These are phyloP conservation scores for Bacillus rossius DNA, from an alignment of 1,140 invertebrate genomes.

Conservation along the genomic window DNA sequence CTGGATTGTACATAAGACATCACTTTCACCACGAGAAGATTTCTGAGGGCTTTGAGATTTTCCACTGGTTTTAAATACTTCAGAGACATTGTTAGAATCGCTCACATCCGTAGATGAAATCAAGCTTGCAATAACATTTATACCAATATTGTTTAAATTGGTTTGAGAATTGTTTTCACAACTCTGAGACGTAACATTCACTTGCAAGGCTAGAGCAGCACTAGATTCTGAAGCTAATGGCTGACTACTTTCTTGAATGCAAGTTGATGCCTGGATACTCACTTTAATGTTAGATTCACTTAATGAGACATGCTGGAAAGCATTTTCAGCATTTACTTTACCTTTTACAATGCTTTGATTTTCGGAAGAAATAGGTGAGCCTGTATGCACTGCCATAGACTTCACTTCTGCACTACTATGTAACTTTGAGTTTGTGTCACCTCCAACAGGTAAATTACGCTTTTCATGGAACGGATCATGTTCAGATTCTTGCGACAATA, in stretches of 20 bases:
- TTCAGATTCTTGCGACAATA: background rate
- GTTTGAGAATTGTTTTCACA: background rate
- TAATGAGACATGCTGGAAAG: background rate
- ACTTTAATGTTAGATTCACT: background rate
- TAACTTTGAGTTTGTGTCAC: background rate
- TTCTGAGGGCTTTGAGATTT: constrained; percentile 1
- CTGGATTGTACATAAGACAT: background rate
- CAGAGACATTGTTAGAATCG: background rate
- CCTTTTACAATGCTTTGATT: too few relatives aligned
- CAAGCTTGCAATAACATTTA: constrained; percentile 12
- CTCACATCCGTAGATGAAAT: background rate
- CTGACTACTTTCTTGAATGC: background rate
- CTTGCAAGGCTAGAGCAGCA: background rate
- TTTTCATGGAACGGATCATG: background rate
- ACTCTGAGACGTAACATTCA: background rate
- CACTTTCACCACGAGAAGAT: background rate
- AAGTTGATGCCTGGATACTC: background rate
- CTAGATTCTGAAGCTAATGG: background rate
- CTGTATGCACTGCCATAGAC: too few relatives aligned
- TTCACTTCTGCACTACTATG: background rate
- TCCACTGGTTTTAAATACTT: background rate
- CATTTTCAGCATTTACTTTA: too few relatives aligned
- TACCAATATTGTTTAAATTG: constrained; percentile 6
- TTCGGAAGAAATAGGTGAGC: too few relatives aligned
- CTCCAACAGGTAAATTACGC: background rate